These are phyloP conservation scores for Bagarius yarrelli DNA, from an alignment of 2,113 vertebrate genomes.

Conservation along the genomic window DNA sequence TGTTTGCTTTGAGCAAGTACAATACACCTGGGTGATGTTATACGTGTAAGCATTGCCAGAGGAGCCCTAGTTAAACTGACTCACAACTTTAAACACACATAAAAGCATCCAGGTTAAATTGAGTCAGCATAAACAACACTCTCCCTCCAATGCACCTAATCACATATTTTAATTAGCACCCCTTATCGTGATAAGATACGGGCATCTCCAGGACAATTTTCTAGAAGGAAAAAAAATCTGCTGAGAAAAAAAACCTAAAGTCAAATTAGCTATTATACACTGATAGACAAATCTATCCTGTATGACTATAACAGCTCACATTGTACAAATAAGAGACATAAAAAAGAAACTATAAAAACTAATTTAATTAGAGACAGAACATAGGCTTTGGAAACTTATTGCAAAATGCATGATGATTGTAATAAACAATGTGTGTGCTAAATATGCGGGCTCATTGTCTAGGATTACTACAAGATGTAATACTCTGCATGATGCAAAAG, in stretches of 20 bases:
- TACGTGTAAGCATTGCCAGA: slow-evolving; percentile 24
- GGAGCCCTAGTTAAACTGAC: slow-evolving; percentile 7
- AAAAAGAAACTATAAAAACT: not conserved
- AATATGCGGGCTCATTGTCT: not conserved
- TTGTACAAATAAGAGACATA: not conserved
- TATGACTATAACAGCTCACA: not conserved
- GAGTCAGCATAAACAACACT: slow-evolving; percentile 14
- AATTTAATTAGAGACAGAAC: not conserved
- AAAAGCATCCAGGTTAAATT: slow-evolving; percentile 14
- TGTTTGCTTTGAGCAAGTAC: not conserved
- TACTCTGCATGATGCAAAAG: not conserved
- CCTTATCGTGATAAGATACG: slow-evolving; percentile 23
- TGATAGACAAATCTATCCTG: not conserved
- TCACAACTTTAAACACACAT: slow-evolving; percentile 33
- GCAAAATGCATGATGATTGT: not conserved
- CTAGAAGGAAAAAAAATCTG: slow-evolving; percentile 12
- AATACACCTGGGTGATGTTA: slow-evolving; percentile 12
- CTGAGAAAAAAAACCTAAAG: slow-evolving; percentile 18
- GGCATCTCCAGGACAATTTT: slow-evolving; percentile 34
- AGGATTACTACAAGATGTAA: not conserved
- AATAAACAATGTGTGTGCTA: not conserved
- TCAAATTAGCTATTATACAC: slow-evolving; percentile 18
- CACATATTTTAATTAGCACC: slow-evolving; percentile 32
- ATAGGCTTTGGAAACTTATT: not conserved
- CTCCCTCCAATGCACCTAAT: not conserved